phyloP scores from a whole-genome alignment of 2,797 vertebrate species.

The Scolopax bukidnonensis region DNA sequence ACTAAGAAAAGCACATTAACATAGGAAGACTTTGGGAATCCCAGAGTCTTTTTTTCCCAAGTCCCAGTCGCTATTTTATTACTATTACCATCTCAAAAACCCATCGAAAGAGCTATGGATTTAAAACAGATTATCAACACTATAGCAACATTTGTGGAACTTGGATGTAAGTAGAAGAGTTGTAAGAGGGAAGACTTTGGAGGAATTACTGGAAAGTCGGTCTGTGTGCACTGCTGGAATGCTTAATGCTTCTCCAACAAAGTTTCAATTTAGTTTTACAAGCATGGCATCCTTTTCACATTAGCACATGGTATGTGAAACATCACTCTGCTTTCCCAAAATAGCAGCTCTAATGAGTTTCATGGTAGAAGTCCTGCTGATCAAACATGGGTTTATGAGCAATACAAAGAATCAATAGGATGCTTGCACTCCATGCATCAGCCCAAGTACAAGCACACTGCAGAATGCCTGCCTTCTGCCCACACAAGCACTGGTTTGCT shows the following conservation, averaged over 20 bases:
- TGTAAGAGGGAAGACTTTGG: background rate
- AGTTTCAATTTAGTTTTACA: slow-evolving; percentile 42
- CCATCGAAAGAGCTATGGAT: background rate
- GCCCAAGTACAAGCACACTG: background rate
- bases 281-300: slow-evolving; percentile 44
- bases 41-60: background rate
- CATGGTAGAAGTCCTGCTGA: slow-evolving; percentile 10
- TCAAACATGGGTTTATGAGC: slow-evolving; percentile 33
- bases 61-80: background rate
- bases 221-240: background rate
- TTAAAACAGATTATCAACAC: background rate
- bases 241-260: background rate
- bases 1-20: background rate
- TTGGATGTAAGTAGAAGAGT: background rate
- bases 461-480: background rate
- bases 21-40: background rate
- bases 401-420: background rate
- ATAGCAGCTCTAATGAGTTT: slow-evolving; percentile 44
- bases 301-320: slow-evolving; percentile 31
- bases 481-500: background rate
- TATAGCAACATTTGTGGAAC: background rate
- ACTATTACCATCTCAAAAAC: background rate
- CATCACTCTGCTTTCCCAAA: slow-evolving; percentile 9
- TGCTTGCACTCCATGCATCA: background rate
- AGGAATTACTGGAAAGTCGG: background rate